Percentiles rank a stretch among this genome's conserved stretches.
Conservation (phyloP, 2,113 vertebrate species). For the Phyllopteryx taeniolatus region DNA sequence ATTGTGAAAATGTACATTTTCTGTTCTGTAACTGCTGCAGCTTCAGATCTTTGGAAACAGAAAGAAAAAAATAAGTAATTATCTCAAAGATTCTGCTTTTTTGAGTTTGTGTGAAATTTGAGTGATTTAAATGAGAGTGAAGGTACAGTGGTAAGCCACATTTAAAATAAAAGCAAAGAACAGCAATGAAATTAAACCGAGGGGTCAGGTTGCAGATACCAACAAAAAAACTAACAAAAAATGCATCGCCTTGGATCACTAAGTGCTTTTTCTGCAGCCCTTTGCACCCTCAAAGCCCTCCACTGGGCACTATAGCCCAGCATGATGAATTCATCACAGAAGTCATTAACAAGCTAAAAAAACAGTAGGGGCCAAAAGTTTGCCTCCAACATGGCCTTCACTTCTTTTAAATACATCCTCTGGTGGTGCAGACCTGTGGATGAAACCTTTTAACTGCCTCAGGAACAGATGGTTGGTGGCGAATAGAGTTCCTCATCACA, state of each 20-base stretch:
- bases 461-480: constrained; percentile 28
- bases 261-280: constrained; percentile 46
- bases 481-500: constrained; percentile 28
- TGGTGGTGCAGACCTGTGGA: constrained; percentile 28
- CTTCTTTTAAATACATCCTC: constrained; percentile 49
- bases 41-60: constrained; percentile 10
- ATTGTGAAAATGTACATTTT: too few species aligned
- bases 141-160: too few species aligned
- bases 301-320: constrained; percentile 37
- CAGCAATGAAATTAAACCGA: not conserved
- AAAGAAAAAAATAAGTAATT: not conserved
- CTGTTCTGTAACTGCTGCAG: not conserved
- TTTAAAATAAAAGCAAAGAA: not conserved
- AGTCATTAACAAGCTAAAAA: constrained; percentile 12
- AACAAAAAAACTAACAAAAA: not conserved
- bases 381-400: constrained; percentile 53
- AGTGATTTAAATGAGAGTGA: too few species aligned
- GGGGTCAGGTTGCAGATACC: not conserved
- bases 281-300: constrained; percentile 32
- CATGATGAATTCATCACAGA: constrained; percentile 36
- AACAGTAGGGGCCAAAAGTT: constrained; percentile 40
- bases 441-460: constrained; percentile 47
- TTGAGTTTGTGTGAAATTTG: too few species aligned
- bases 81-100: too few species aligned
- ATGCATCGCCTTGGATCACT: constrained; percentile 27